These are phyloP conservation scores for Turnix velox DNA, from an alignment of 2,113 vertebrate genomes.

Conservation along the genomic window DNA sequence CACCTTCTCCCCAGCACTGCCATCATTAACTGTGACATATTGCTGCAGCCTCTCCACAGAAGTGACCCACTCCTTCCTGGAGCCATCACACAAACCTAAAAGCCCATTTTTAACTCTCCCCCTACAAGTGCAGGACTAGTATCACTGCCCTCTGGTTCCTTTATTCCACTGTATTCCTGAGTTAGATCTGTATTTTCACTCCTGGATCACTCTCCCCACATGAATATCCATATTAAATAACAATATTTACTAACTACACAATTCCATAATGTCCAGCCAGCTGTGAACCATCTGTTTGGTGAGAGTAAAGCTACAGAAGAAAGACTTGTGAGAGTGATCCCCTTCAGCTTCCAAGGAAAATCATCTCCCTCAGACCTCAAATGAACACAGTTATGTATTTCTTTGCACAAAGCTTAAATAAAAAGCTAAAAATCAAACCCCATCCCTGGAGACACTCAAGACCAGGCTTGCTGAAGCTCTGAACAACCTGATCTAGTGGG, in stretches of 20 bases:
- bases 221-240: neutral
- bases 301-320: neutral
- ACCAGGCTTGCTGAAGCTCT: too few species aligned
- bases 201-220: neutral
- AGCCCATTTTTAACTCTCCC: neutral
- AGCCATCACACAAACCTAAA: neutral
- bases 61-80: slow-evolving; percentile 11
- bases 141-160: neutral
- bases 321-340: neutral
- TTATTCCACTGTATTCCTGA: neutral
- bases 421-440: too few species aligned
- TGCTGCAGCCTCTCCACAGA: slow-evolving; percentile 27
- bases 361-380: neutral
- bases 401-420: neutral
- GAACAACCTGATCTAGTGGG: too few species aligned
- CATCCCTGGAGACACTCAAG: too few species aligned
- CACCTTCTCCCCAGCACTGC: slow-evolving; percentile 30
- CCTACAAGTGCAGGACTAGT: neutral
- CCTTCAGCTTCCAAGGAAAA: neutral
- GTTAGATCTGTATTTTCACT: neutral
- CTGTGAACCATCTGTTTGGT: neutral
- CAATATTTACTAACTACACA: neutral
- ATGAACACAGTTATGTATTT: neutral
- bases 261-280: neutral
- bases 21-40: slow-evolving; percentile 33